Evolutionary conservation across 1,140 invertebrate genomes (phyloP).

Genomic region (Philotrypesis tridentata): DNA sequence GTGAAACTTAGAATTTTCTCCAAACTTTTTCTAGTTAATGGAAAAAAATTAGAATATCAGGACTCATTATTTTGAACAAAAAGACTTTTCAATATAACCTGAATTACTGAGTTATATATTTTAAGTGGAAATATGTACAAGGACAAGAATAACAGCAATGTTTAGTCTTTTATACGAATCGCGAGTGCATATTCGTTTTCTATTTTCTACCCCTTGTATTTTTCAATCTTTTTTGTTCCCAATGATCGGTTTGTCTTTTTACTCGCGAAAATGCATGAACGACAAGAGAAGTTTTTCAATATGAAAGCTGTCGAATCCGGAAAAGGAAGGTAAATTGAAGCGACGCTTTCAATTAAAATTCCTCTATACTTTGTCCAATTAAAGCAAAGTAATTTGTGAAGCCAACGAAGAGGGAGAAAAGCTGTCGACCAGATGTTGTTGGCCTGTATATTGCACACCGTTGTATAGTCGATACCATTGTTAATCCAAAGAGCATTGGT

Average conservation of each 20-base stretch:
- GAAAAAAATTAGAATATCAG: background rate
- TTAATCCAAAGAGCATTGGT: background rate
- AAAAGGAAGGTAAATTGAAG: conserved; percentile 28
- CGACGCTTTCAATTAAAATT: conserved; percentile 41
- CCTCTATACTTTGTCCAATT: conserved; percentile 16
- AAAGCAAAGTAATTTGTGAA: background rate
- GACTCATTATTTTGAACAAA: conserved; percentile 13
- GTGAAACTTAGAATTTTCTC: too few species aligned
- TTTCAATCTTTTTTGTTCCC: background rate
- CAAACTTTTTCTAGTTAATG: background rate
- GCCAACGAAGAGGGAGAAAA: background rate
- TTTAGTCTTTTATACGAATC: background rate
- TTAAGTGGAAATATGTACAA: background rate
- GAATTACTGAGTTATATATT: conserved; percentile 23
- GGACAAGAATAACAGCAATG: background rate
- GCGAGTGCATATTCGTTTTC: background rate
- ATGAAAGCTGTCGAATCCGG: conserved; percentile 40
- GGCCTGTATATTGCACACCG: too few species aligned
- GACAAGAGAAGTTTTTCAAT: conserved; percentile 32
- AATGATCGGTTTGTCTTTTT: background rate
- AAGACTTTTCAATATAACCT: background rate
- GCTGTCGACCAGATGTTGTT: background rate
- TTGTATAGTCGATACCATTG: background rate
- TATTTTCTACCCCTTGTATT: background rate
- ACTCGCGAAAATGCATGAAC: background rate